Conservation (phyloP, 1,140 invertebrate genomes). For the Hermetia illucens region DNA sequence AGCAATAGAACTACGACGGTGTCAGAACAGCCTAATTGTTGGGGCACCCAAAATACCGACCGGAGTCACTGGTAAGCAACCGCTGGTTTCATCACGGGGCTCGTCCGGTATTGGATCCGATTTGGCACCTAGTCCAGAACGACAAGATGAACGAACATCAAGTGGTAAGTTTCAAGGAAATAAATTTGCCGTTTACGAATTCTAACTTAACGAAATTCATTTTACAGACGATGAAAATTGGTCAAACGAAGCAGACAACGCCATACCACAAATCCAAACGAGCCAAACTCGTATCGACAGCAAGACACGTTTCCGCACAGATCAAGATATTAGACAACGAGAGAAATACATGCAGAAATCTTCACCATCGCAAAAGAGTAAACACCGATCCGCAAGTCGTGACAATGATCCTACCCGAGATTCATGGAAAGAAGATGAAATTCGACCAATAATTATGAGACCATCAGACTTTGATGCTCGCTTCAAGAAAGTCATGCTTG, state of each 20-base stretch:
- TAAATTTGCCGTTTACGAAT: background rate
- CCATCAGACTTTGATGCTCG: slow-evolving; percentile 27
- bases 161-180: slow-evolving; percentile 31
- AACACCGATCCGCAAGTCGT: slow-evolving; percentile 8
- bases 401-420: slow-evolving; percentile 9
- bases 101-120: slow-evolving; percentile 76
- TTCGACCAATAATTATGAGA: slow-evolving; percentile 24
- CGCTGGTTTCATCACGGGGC: slow-evolving; percentile 41
- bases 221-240: slow-evolving; percentile 25
- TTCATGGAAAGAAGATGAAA: slow-evolving; percentile 21
- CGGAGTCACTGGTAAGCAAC: slow-evolving; percentile 26
- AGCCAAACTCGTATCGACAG: too few relatives aligned
- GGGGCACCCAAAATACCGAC: slow-evolving; percentile 10
- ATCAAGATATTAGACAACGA: too few relatives aligned
- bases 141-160: slow-evolving; percentile 37
- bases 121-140: slow-evolving; percentile 63
- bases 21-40: slow-evolving; percentile 32
- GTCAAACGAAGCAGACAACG: slow-evolving; percentile 28
- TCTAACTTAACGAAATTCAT: background rate
- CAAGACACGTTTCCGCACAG: too few relatives aligned
- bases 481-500: slow-evolving; percentile 20
- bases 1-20: slow-evolving; percentile 61
- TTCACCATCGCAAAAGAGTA: too few relatives aligned
- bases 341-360: too few relatives aligned
- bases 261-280: too few relatives aligned